phyloP scores from a whole-genome alignment of 1,140 invertebrate species.

The Scaptomyza graminum region DNA sequence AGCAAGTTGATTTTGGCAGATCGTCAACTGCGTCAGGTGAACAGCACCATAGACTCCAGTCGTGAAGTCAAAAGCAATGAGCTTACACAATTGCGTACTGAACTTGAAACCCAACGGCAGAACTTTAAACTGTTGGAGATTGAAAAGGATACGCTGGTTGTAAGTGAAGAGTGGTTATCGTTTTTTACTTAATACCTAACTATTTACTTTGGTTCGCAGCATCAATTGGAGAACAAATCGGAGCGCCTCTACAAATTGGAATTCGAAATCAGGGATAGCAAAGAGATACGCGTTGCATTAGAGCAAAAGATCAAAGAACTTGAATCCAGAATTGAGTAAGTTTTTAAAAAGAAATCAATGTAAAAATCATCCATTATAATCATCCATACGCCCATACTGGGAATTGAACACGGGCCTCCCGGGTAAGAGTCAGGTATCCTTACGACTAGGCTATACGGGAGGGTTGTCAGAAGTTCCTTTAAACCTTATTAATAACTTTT shows the following conservation, averaged over 20 bases:
- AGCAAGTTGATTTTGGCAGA: constrained; percentile 67
- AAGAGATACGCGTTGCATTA: constrained; percentile 53
- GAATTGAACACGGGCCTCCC: no score
- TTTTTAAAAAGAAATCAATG: constrained; percentile 18
- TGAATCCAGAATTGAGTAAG: constrained; percentile 71
- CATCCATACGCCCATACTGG: no score
- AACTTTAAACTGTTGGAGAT: constrained; percentile 63
- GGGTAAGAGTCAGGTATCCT: no score
- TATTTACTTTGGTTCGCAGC: constrained; percentile 34
- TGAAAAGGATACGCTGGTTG: constrained; percentile 75
- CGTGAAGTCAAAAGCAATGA: constrained; percentile 65
- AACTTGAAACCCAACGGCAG: constrained; percentile 64
- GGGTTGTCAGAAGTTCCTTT: no score
- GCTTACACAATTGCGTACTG: constrained; percentile 57
- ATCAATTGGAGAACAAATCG: constrained; percentile 76
- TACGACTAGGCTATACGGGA: no score
- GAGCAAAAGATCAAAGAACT: constrained; percentile 67
- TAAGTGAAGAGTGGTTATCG: constrained; percentile 18
- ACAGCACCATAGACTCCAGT: constrained; percentile 65
- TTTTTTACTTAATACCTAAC: background rate
- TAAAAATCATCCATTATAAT: no score
- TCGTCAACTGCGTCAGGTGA: constrained; percentile 63
- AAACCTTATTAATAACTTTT: no score
- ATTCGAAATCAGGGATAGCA: constrained; percentile 65
- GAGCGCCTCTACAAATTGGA: constrained; percentile 71